These are phyloP conservation scores for Squalus acanthias DNA, from an alignment of 2,797 vertebrate species.

Conservation along the genomic window DNA sequence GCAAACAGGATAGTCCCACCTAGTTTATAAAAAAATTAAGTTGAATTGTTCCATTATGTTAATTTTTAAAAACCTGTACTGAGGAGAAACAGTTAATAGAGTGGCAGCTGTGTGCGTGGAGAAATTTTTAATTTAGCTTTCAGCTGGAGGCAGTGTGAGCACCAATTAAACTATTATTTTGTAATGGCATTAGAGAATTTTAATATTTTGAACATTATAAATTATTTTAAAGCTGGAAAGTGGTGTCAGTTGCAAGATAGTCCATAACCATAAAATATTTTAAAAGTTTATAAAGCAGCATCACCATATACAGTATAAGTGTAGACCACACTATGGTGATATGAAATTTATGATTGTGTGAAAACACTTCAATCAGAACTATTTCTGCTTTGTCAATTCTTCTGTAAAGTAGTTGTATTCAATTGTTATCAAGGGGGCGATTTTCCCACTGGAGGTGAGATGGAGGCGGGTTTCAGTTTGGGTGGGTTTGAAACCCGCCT, in stretches of 20 bases:
- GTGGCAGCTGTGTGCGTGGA: neutral
- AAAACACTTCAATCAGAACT: neutral
- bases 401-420: neutral
- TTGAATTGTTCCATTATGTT: neutral
- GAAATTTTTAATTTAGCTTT: neutral
- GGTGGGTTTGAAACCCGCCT: no score
- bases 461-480: no score
- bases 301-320: neutral
- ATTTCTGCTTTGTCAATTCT: neutral
- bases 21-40: neutral
- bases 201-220: neutral
- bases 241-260: neutral
- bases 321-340: neutral
- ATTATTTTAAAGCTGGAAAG: neutral
- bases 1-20: neutral
- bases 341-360: neutral
- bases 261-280: neutral
- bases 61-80: neutral
- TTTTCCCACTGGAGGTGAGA: no score
- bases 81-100: neutral
- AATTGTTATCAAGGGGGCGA: neutral
- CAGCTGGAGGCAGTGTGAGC: neutral
- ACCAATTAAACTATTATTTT: neutral
- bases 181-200: neutral
- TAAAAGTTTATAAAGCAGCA: neutral